Percentiles rank a stretch among this genome's conserved stretches.
Evolutionary conservation across 2,888 invertebrate genomes (phyloP).

Genomic region (Drosophila mimetica): DNA sequence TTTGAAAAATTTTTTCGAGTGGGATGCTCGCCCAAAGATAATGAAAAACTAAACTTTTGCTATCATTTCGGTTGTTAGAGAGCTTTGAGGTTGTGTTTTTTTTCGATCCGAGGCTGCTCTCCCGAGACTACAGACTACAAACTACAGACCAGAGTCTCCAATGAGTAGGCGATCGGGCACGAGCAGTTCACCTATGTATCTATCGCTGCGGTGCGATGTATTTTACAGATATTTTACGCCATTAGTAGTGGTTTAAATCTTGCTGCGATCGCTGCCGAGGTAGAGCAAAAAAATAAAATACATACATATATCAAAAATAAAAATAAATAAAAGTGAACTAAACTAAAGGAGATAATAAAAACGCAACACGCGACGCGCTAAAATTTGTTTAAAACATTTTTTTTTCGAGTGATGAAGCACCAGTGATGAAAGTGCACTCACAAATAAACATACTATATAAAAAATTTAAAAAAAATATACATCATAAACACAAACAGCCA

Average conservation of each 20-base stretch:
- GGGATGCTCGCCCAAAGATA: constrained; percentile 53
- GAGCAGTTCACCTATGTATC: constrained; percentile 30
- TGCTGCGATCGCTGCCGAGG: constrained; percentile 38
- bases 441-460: neutral
- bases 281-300: constrained; percentile 8
- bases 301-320: constrained; percentile 8
- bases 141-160: neutral
- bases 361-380: constrained; percentile 39
- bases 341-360: constrained; percentile 8
- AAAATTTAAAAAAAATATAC: neutral
- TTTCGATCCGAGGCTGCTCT: constrained; percentile 12
- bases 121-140: neutral
- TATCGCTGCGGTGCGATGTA: constrained; percentile 26
- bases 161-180: constrained; percentile 37
- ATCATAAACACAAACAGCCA: neutral
- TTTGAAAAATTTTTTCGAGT: constrained; percentile 19
- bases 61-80: constrained; percentile 40
- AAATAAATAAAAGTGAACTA: neutral
- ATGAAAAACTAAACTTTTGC: constrained; percentile 34
- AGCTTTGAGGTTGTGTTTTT: constrained; percentile 24
- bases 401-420: constrained; percentile 24
- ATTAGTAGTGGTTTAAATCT: constrained; percentile 50
- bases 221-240: constrained; percentile 34
- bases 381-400: constrained; percentile 10
- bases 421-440: constrained; percentile 29